Evolutionary conservation across 1,140 invertebrate species (phyloP).

Genomic region (Charaxes varanes): DNA sequence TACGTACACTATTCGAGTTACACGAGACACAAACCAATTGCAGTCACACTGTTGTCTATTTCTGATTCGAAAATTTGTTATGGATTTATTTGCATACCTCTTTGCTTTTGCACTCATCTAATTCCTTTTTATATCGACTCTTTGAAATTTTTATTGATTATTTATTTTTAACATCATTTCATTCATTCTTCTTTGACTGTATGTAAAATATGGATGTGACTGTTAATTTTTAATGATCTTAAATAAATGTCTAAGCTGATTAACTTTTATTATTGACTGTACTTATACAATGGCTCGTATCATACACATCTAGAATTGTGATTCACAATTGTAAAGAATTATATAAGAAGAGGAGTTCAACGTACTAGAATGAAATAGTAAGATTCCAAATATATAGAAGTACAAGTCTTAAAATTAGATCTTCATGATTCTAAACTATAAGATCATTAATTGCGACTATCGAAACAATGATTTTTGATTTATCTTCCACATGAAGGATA

Average conservation of each 20-base stretch:
- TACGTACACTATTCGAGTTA: background rate
- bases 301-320: background rate
- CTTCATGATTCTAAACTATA: background rate
- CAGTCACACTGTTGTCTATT: no score
- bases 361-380: background rate
- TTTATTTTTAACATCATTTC: no score
- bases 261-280: background rate
- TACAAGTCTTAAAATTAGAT: background rate
- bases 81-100: no score
- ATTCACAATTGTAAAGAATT: constrained; percentile 1
- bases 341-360: background rate
- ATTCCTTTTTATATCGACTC: no score
- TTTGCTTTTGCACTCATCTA: no score
- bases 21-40: no score
- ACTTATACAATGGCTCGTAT: background rate
- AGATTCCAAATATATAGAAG: background rate
- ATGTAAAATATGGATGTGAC: background rate
- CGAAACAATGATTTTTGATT: no score
- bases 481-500: no score
- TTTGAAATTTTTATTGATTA: no score
- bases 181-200: no score
- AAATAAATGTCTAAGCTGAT: no score
- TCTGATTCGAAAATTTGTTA: no score
- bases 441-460: background rate
- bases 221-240: background rate